A percentile compares a stretch with the other conserved stretches of the same genome.
Evolutionary conservation across 2,797 vertebrate species (phyloP).

Genomic region (Chrosomus eos): DNA sequence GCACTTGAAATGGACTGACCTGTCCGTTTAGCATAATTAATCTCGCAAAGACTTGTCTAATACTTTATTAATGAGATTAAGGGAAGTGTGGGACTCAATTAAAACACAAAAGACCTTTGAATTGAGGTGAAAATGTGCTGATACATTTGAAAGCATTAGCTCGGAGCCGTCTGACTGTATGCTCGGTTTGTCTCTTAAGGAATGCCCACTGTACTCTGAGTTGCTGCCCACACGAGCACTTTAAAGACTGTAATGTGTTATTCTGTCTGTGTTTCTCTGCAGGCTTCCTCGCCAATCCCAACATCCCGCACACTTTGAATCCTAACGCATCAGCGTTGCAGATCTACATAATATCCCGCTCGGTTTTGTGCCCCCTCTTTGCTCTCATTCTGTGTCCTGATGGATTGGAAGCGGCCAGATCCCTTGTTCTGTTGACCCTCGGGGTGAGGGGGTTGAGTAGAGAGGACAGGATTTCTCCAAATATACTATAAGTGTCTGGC

Average conservation of each 20-base stretch:
- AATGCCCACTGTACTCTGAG: constrained; percentile 31
- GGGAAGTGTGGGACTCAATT: constrained; percentile 36
- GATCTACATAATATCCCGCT: constrained; percentile 63
- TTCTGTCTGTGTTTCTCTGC: constrained; percentile 49
- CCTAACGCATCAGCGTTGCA: constrained; percentile 70
- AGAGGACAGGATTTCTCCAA: constrained; percentile 74
- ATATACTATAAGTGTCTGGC: constrained; percentile 58
- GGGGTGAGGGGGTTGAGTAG: constrained; percentile 74
- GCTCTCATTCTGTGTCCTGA: constrained; percentile 58
- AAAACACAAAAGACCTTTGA: constrained; percentile 34
- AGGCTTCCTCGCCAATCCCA: constrained; percentile 66
- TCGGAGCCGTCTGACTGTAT: not conserved
- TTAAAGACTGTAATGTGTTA: constrained; percentile 42
- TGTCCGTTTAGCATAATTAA: constrained; percentile 40
- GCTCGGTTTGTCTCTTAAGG: constrained; percentile 3
- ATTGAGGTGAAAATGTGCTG: constrained; percentile 18
- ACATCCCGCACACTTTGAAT: constrained; percentile 64
- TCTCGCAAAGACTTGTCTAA: constrained; percentile 13
- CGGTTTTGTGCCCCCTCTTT: constrained; percentile 52
- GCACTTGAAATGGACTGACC: constrained; percentile 39
- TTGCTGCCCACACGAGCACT: constrained; percentile 37
- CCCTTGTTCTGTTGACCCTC: constrained; percentile 69
- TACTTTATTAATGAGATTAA: constrained; percentile 38
- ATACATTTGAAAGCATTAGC: constrained; percentile 19
- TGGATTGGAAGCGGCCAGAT: constrained; percentile 75